Base-by-base conservation (phyloP, 1,140 invertebrate species). In the Papilio aristodemus region DNA sequence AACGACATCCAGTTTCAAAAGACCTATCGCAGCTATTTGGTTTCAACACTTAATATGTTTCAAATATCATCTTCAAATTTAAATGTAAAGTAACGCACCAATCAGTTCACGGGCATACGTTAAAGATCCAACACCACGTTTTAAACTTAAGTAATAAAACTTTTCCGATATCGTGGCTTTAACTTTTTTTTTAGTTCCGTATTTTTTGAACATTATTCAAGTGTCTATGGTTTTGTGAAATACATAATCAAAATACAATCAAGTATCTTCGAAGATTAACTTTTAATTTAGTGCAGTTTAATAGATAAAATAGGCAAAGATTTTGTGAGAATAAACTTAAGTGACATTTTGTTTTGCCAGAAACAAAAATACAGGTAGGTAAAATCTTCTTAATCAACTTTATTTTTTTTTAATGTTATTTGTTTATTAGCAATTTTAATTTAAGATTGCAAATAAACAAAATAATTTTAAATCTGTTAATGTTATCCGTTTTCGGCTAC, bases 1-100 rank as follows among this genome's bases (percentile, higher is more conserved):
- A 66, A 46, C 63, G 41, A 66, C 63, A 50, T 46, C 41, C 14
- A 27, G 32, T 39, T 60, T 36, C n/a, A 46, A 46, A n/a, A 43
- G 27, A 17, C 39, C 63, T 66, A 66, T 17, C 10, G 22, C 39
- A 46, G 41, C 39, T 43, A 11, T 2, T 6, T 32, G 27, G 62
- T 46, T 66, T 27, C 39, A 64, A 64, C 38, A 43, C 11, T 43
- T 64, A 27, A 64, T 64, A 17, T 64, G 14, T 62, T 62, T 39
- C 43, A 10, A 66, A 66, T 41, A 46, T 64, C 62, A 25, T 32
- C 27, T 22, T 41, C 6, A n/a, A 64, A 64, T 43, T 64, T 64
- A n/a, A 43, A 64, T 64, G 38, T 32, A 27, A 32, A 64, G 13
- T 25, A 43, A 32, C 36, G 27, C 32, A 46, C 60, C 63, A 27